phyloP scores from a whole-genome alignment of 1,140 invertebrate species.

The Ostrea edulis region DNA sequence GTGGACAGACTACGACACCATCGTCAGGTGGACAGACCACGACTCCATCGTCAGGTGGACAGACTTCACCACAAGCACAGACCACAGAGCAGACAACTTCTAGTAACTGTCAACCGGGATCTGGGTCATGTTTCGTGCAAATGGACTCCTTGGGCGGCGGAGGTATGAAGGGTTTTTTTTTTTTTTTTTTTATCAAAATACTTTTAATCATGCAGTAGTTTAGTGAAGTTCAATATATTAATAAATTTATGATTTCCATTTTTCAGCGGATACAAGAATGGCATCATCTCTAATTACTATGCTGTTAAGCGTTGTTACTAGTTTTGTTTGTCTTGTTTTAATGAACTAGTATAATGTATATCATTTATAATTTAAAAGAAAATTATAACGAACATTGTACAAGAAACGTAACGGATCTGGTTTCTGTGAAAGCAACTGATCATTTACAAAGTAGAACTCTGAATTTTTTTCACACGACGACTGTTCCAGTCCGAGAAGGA shows the following conservation, averaged over 20 bases:
- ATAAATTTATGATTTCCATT: background rate
- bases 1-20: background rate
- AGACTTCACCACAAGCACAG: background rate
- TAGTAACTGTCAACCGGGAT: conserved; percentile 28
- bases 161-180: conserved; percentile 13
- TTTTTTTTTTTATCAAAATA: background rate
- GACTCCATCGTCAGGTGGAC: background rate
- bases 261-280: conserved; percentile 9
- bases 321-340: background rate
- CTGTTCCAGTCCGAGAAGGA: background rate
- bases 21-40: background rate
- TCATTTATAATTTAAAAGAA: background rate
- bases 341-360: background rate
- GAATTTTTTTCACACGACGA: background rate
- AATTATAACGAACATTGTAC: background rate
- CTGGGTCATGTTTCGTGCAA: conserved; percentile 26
- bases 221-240: background rate
- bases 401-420: background rate
- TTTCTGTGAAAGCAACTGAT: background rate
- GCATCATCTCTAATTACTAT: background rate
- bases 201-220: background rate
- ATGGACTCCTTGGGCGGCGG: conserved; percentile 25
- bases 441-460: background rate
- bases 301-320: background rate
- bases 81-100: background rate